Evolutionary conservation across 2,113 vertebrate species (phyloP), one percentile per base, ranked within the genome.

Genomic region (Tetrax tetrax): DNA sequence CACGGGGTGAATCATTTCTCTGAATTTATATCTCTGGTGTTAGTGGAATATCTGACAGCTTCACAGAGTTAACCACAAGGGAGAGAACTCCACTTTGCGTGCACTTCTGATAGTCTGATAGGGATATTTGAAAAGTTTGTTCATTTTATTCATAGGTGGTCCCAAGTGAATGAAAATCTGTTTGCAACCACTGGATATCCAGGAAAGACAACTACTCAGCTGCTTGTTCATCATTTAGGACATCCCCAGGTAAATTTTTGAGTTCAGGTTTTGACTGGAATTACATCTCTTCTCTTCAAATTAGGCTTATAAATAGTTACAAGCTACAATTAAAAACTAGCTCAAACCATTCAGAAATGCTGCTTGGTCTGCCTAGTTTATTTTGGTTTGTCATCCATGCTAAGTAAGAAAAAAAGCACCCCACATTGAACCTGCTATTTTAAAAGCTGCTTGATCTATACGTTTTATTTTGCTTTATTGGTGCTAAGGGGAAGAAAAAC

Each of bases 181-280:
- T 99, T 99, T 93, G 99, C 99, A 91, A 99, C 99, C 47, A 99
- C 98, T 31, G 99, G 99, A 80, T 99, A 98, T 97, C 99, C 99
- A n/a, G 99, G 99, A 88, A 99, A 99, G 97, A 98, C 99, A 96
- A 96, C 83, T 50, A 99, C 98, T 95, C 99, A 99, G 8, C 95
- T 99, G 66, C 97, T 99, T 57, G 98, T 99, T 94, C 99, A 99
- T 98, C 99, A 99, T 94, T 98, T 99, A 92, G 99, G 99, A 88
- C 99, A 99, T 87, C 98, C 99, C 25, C 99, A 99, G 99, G 99
- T 99, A 97, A 96, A 97, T 74, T 82, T 92, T 23, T 61, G 22
- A 77, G 60, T 35, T 92, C 21, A 43, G 23, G 33, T 48, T 89
- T 80, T 87, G n/a, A 38, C 41, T 79, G 20, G 10, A 35, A 37